phyloP scores from a whole-genome alignment of 2,113 vertebrate genomes.

The Nematolebias whitei region DNA sequence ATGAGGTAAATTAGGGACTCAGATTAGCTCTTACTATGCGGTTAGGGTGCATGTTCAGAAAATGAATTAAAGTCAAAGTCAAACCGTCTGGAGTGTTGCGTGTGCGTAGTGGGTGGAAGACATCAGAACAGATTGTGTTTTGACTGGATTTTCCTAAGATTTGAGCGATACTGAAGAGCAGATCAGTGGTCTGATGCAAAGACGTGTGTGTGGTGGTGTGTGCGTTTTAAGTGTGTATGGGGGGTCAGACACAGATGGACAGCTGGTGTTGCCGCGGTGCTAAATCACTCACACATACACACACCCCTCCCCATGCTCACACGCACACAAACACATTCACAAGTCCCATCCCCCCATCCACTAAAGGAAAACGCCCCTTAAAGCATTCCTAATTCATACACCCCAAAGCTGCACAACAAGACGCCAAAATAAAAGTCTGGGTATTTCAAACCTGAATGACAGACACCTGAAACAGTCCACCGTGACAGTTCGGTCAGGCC shows the following conservation, averaged over 20 bases:
- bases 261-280: constrained; percentile 99
- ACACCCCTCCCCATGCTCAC: constrained; percentile 82
- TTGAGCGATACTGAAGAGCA: constrained; percentile 48
- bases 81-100: constrained; percentile 8
- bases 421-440: constrained; percentile 49
- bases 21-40: background rate
- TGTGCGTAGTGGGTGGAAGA: constrained; percentile 27
- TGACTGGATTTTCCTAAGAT: constrained; percentile 57
- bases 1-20: background rate
- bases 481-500: constrained; percentile 44
- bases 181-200: constrained; percentile 62
- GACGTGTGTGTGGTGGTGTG: constrained; percentile 27
- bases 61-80: constrained; percentile 6
- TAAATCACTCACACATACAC: constrained; percentile 98
- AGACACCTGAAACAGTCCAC: constrained; percentile 41
- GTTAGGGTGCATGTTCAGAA: constrained; percentile 1
- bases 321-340: constrained; percentile 47
- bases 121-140: constrained; percentile 58
- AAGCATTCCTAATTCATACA: constrained; percentile 67
- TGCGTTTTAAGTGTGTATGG: constrained; percentile 49
- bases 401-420: constrained; percentile 63
- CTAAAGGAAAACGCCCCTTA: constrained; percentile 73
- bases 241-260: constrained; percentile 89
- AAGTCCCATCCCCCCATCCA: constrained; percentile 68
- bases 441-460: constrained; percentile 32